A percentile compares a stretch with the other conserved stretches of the same genome.
Conservation (phyloP, 37 sponge, comb jelly and placozoan genomes). For the Mnemiopsis leidyi region DNA sequence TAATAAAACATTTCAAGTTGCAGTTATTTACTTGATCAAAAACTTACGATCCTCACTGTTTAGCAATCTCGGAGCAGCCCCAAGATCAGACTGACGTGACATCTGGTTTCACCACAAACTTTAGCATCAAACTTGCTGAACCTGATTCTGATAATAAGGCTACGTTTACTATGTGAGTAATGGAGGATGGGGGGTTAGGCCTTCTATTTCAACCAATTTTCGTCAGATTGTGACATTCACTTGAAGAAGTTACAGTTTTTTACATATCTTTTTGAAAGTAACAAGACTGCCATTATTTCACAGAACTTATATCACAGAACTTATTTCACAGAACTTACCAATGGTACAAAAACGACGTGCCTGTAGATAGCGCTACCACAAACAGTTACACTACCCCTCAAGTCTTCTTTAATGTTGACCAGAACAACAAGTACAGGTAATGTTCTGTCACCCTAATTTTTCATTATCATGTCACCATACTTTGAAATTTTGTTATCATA, state of each 20-base stretch:
- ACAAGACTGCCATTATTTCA: too few species aligned
- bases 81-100: neutral
- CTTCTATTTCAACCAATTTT: too few species aligned
- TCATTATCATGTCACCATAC: neutral
- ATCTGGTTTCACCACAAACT: slow-evolving; percentile 6
- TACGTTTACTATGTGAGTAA: neutral
- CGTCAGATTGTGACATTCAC: too few species aligned
- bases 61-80: neutral
- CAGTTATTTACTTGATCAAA: too few species aligned
- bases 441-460: neutral
- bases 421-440: slow-evolving; percentile 10
- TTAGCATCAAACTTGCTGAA: neutral
- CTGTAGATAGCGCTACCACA: neutral
- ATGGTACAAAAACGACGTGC: neutral
- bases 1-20: too few species aligned
- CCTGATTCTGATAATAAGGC: neutral
- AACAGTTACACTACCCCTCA: slow-evolving; percentile 2
- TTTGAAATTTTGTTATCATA: too few species aligned
- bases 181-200: too few species aligned
- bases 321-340: slow-evolving; percentile 25
- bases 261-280: too few species aligned
- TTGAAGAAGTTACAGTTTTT: too few species aligned
- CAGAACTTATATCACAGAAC: too few species aligned
- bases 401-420: neutral
- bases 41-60: neutral